Percentiles rank a stretch among this genome's conserved stretches.
Evolutionary conservation across 92 coral and sea anemone species (phyloP).

Genomic region (Epizoanthus ramosus): DNA sequence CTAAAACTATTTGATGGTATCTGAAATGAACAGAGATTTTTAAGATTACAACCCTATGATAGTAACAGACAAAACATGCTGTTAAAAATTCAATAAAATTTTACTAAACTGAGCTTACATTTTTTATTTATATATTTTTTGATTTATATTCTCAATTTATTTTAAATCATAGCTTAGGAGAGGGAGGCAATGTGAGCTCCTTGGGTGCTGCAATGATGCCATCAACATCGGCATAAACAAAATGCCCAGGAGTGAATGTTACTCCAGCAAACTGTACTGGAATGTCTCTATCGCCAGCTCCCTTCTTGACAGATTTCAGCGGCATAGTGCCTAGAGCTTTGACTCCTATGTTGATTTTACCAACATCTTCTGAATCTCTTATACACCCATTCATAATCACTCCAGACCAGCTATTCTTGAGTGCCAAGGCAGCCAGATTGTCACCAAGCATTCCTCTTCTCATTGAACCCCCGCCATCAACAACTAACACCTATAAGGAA

Average conservation of each 20-base stretch:
- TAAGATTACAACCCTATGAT: no score
- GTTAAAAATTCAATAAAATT: no score
- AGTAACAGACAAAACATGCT: no score
- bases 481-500: slow-evolving; percentile 82
- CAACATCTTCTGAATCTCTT: slow-evolving; percentile 85
- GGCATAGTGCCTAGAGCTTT: slow-evolving; percentile 96
- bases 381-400: slow-evolving; percentile 89
- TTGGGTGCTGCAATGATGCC: slow-evolving; percentile 90
- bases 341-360: slow-evolving; percentile 78
- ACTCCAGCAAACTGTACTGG: slow-evolving; percentile 92
- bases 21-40: no score
- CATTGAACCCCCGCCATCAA: slow-evolving; percentile 99
- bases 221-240: slow-evolving; percentile 89
- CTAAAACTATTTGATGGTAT: no score
- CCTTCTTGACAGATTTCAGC: slow-evolving; percentile 82
- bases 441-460: slow-evolving; percentile 93
- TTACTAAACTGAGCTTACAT: no score
- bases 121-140: no score
- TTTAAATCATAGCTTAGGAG: slow-evolving; percentile 24
- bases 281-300: slow-evolving; percentile 83
- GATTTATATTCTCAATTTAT: no score
- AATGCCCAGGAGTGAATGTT: slow-evolving; percentile 87
- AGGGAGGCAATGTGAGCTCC: slow-evolving; percentile 79
- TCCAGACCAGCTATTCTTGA: slow-evolving; percentile 93
- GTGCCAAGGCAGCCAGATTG: slow-evolving; percentile 79